Evolutionary conservation across 2,113 vertebrate genomes (phyloP), one percentile per base, ranked within the genome.

Genomic region (Heteronetta atricapilla): DNA sequence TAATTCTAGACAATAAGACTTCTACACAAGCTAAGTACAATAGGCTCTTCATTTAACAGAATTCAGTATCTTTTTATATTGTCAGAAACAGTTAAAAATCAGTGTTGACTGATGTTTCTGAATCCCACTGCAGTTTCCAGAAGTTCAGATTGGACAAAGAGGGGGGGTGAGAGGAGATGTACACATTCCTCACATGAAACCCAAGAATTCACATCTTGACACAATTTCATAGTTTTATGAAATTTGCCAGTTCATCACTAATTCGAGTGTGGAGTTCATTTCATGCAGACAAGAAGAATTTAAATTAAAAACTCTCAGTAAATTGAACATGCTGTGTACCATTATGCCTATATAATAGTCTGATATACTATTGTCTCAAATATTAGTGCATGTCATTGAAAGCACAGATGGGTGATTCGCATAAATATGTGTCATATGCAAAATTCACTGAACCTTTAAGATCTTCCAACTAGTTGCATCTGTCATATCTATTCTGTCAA

Each of bases 381-480:
- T 58, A 78, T 75, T 56, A 93, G 38, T 17, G 11, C 56, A 70
- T 3, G 0, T 58, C 70, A 77, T 8, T 91, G 78, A 83, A 69
- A 50, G 72, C 63, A 64, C 58, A 91, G 88, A 91, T 74, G 86
- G 84, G 13, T 38, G 78, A 91, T 66, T 93, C 58, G 90, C 78
- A 66, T 59, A 34, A 67, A 31, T 83, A 21, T 59, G 64, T 74
- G 60, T 86, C 94, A 93, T 42, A 75, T 58, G 62, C 87, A 96
- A 91, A 78, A 88, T 21, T 73, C 58, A 90, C 42, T 78, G 74
- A 95, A 93, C 79, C 63, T 95, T 92, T 87, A 25, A 95, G 94
- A 26, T 90, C 50, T 95, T 94, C 75, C 67, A 94, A 87, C 46
- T 93, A 95, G 72, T 91, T 91, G 50, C 44, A 92, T 82, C 93